Conservation (phyloP, 2,113 vertebrate genomes). For the Nipponia nippon region DNA sequence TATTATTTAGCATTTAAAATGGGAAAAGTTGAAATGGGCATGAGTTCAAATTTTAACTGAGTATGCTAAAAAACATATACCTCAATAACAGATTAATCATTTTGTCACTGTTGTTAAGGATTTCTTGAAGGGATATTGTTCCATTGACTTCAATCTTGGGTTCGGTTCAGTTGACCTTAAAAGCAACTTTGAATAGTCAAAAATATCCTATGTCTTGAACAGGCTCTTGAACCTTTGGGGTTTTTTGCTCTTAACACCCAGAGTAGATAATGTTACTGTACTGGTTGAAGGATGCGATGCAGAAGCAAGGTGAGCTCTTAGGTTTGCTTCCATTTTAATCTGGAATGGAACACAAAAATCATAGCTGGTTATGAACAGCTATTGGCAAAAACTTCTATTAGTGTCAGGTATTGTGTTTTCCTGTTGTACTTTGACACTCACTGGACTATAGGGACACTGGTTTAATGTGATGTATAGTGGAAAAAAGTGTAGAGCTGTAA, state of each 20-base stretch:
- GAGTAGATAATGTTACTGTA: neutral
- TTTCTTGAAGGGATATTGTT: neutral
- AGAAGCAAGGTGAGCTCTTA: neutral
- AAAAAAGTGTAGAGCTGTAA: neutral
- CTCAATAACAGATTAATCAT: neutral
- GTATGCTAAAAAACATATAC: neutral
- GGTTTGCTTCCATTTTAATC: neutral
- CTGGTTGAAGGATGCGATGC: neutral
- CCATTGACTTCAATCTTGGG: neutral
- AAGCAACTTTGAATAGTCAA: neutral
- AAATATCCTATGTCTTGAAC: neutral
- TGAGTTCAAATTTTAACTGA: neutral
- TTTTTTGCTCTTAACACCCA: neutral
- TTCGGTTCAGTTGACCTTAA: neutral
- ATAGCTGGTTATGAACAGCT: neutral
- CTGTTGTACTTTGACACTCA: neutral
- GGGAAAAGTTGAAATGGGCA: neutral
- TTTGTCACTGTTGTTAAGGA: neutral
- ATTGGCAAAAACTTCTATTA: constrained; percentile 18
- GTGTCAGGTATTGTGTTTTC: constrained; percentile 33
- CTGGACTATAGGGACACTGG: neutral
- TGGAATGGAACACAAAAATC: neutral
- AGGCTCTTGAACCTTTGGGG: neutral
- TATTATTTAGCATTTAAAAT: neutral
- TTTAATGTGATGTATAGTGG: constrained; percentile 15